Conservation (phyloP, 2,113 vertebrate species). For the Elephantulus edwardii region DNA sequence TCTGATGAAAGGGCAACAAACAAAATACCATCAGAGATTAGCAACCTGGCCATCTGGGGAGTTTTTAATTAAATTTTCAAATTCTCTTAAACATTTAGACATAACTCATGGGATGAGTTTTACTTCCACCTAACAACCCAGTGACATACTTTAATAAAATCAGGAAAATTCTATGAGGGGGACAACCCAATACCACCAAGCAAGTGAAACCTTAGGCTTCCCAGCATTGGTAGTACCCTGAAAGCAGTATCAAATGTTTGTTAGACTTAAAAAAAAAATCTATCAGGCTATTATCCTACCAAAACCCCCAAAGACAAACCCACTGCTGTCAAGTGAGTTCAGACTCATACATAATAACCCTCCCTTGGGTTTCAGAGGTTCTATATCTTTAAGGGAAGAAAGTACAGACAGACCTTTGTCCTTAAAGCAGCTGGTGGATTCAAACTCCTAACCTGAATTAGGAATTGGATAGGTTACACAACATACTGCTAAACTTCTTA, state of each 20-base stretch:
- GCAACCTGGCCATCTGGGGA: background rate
- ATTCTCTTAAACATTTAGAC: constrained; percentile 12
- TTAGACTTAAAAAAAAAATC: background rate
- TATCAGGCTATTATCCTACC: background rate
- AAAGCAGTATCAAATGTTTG: background rate
- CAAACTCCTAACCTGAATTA: too few species aligned
- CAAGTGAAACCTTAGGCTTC: background rate
- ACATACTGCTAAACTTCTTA: too few species aligned
- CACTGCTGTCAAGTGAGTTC: too few species aligned
- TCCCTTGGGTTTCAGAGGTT: too few species aligned
- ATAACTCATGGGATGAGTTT: background rate
- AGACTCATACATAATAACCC: too few species aligned
- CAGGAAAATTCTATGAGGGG: background rate
- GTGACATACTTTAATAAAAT: background rate
- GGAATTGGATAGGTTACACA: too few species aligned
- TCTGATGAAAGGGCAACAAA: too few species aligned
- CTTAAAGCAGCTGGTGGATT: too few species aligned
- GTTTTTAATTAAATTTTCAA: background rate
- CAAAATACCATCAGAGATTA: too few species aligned
- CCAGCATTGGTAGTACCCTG: background rate
- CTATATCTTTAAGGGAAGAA: too few species aligned
- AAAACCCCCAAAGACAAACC: too few species aligned
- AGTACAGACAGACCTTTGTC: too few species aligned
- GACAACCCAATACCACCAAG: background rate
- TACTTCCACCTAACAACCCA: background rate